Percentiles rank a stretch among this genome's conserved stretches.
These are phyloP conservation scores for Paramormyrops hopkinsi DNA, from an alignment of 2,797 vertebrate genomes.

Conservation along the genomic window DNA sequence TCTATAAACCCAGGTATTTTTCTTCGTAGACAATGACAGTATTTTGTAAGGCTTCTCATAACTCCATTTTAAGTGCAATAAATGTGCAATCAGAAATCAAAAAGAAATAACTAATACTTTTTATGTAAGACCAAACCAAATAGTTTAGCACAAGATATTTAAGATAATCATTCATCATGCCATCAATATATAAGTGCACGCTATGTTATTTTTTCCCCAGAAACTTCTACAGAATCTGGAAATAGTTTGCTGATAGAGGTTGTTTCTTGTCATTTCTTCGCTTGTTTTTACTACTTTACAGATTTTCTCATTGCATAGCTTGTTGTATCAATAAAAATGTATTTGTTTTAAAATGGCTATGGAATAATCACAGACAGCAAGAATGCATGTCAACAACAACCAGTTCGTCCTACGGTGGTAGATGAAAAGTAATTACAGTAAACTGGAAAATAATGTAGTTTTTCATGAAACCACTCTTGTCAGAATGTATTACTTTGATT, in stretches of 20 bases:
- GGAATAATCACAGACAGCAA: not conserved
- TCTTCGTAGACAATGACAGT: not conserved
- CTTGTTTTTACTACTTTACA: not conserved
- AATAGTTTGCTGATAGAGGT: not conserved
- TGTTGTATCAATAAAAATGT: not conserved
- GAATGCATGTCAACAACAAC: not conserved
- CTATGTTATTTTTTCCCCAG: not conserved
- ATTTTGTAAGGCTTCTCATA: not conserved
- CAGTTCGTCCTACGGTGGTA: not conserved
- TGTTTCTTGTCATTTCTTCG: not conserved
- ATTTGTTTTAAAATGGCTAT: not conserved
- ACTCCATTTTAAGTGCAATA: not conserved
- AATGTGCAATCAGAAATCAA: not conserved
- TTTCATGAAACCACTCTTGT: not conserved
- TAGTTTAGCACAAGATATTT: not conserved
- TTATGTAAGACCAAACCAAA: not conserved
- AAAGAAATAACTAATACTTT: not conserved
- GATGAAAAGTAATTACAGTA: not conserved
- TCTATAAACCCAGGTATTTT: not conserved
- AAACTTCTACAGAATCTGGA: not conserved
- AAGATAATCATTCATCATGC: not conserved
- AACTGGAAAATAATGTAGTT: not conserved
- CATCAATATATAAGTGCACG: not conserved
- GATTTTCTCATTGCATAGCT: not conserved
- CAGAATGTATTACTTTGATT: not conserved